These are phyloP conservation scores for Listronotus bonariensis DNA, from an alignment of 1,140 invertebrate genomes.

Conservation along the genomic window DNA sequence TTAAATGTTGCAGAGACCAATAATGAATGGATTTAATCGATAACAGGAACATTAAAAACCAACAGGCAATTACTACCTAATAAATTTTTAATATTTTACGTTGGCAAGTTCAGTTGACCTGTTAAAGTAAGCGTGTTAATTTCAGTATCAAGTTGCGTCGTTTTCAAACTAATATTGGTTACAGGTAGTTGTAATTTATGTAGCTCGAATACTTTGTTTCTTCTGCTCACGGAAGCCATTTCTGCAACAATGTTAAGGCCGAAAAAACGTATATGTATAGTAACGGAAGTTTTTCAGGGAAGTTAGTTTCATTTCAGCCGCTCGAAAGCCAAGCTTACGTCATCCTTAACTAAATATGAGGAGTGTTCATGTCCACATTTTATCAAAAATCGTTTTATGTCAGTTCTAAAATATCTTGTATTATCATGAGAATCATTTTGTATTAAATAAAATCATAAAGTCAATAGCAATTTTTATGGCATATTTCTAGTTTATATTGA, in stretches of 20 bases:
- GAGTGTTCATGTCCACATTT: too few species aligned
- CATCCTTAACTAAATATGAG: too few species aligned
- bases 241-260: constrained; percentile 22
- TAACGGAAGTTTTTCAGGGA: too few species aligned
- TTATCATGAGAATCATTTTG: too few species aligned
- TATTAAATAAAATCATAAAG: too few species aligned
- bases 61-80: constrained; percentile 18
- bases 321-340: too few species aligned
- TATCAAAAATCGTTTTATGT: too few species aligned
- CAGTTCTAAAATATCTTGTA: too few species aligned
- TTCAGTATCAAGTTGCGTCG: constrained; percentile 29
- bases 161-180: constrained; percentile 26
- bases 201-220: constrained; percentile 26
- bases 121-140: constrained; percentile 32
- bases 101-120: constrained; percentile 22
- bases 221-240: constrained; percentile 27
- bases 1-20: too few species aligned
- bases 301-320: too few species aligned
- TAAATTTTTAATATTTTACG: constrained; percentile 29
- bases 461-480: too few species aligned
- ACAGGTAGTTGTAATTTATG: constrained; percentile 33
- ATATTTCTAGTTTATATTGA: too few species aligned
- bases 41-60: constrained; percentile 1
- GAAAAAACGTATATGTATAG: background rate
- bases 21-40: background rate